Percentiles rank a stretch among this genome's conserved stretches.
These are phyloP conservation scores for Hestina assimilis DNA, from an alignment of 1,140 invertebrate species.

Conservation along the genomic window DNA sequence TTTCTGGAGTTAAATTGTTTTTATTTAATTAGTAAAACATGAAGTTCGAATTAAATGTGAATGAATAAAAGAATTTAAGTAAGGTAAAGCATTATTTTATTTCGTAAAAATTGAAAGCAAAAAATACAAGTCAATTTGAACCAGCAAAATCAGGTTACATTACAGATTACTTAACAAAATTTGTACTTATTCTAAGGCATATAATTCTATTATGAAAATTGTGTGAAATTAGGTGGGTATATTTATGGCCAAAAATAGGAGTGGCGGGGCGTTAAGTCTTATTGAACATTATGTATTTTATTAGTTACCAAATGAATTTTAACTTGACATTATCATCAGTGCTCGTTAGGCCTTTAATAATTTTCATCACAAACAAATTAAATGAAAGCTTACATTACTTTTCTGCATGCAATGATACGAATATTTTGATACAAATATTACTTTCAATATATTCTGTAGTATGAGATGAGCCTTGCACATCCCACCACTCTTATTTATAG, in stretches of 20 bases:
- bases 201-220: conserved; percentile 4
- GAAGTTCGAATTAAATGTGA: conserved; percentile 26
- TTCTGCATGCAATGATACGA: no score
- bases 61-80: conserved; percentile 40
- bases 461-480: no score
- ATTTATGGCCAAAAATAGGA: background rate
- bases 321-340: no score
- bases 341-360: no score
- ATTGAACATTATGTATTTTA: no score
- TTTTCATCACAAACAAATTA: no score
- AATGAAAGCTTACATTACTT: no score
- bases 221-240: conserved; percentile 16
- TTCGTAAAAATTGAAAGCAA: conserved; percentile 7
- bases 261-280: no score
- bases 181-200: conserved; percentile 30
- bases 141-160: conserved; percentile 5
- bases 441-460: no score
- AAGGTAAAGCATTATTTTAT: conserved; percentile 29
- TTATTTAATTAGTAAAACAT: conserved; percentile 35
- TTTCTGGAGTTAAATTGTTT: conserved; percentile 34
- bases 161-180: background rate
- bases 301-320: no score
- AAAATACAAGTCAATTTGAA: conserved; percentile 2
- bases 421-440: no score
- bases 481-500: no score